Evolutionary conservation across 2,797 vertebrate species (phyloP), one percentile per base, ranked within the genome.

Genomic region (Tenualosa thibaudeaui): DNA sequence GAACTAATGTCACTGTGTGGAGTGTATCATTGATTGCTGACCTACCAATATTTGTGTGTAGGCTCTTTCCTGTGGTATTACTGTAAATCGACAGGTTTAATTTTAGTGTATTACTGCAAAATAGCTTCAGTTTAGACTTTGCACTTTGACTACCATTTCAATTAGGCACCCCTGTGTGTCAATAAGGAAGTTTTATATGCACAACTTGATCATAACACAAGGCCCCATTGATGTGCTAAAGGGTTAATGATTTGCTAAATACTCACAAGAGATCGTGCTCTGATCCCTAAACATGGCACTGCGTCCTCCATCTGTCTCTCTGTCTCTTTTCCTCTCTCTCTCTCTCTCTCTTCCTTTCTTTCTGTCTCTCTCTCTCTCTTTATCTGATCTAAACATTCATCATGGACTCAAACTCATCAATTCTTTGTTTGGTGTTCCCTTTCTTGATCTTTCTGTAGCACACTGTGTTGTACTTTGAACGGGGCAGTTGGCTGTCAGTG

Each of bases 381-480:
- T 26, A 12, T 40, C 3, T 37, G 10, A 40, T 4, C 93, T 90
- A 96, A 88, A 96, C 91, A 89, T 96, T 95, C 93, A 96, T 95
- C 95, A 98, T 96, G 84, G 96, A 96, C 87, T 99, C 97, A n/a
- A 98, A 99, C 90, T 97, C 97, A 50, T 98, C 97, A 0, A 98
- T 97, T 87, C 97, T 96, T 89, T 98, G 97, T 31, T 96, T 96
- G 81, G 98, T 98, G 93, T 97, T 98, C 91, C 97, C 97, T 94
- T 92, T 97, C 1, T 96, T 95, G 87, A 99, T 99, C 93, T 95
- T 97, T 58, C 96, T 92, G 90, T 97, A 99, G 68, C 97, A 98
- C 88, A 98, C 96, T 0, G 96, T 98, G 86, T 98, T 97, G 90
- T 97, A 99, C 86, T 95, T 94, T 22, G 95, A 94, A 6, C 37